phyloP scores from a whole-genome alignment of 2,888 invertebrate genomes.

The Campoletis raptor region DNA sequence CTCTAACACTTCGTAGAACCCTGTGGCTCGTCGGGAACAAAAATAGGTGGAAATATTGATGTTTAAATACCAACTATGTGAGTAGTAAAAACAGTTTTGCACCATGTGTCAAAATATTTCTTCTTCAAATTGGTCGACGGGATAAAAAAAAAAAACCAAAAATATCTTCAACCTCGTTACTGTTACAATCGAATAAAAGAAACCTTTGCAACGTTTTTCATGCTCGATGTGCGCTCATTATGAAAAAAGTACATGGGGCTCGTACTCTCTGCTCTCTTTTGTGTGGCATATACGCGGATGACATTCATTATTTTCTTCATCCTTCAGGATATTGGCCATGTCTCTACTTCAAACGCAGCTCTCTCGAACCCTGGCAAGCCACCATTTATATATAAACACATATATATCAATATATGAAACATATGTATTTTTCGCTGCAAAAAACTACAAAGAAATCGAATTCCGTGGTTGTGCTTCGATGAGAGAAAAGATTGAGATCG shows the following conservation, averaged over 20 bases:
- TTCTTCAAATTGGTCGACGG: not conserved
- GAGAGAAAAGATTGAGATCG: constrained; percentile 65
- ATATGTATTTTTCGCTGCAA: constrained; percentile 32
- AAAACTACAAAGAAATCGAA: constrained; percentile 57
- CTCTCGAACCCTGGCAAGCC: constrained; percentile 10
- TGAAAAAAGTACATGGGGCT: constrained; percentile 20
- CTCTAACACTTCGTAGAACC: not conserved
- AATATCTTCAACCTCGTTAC: constrained; percentile 24
- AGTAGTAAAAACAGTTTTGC: not conserved
- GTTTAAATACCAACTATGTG: not conserved
- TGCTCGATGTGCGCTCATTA: not conserved
- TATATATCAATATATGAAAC: not conserved
- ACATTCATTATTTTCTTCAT: constrained; percentile 49
- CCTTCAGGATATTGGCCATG: constrained; percentile 31
- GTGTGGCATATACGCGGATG: constrained; percentile 21
- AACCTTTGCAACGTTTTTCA: constrained; percentile 2
- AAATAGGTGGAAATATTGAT: not conserved
- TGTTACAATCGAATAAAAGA: constrained; percentile 14
- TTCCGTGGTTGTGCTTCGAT: constrained; percentile 42
- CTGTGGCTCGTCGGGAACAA: not conserved
- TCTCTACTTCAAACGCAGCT: constrained; percentile 41
- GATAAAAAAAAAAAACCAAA: not conserved
- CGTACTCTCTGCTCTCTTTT: not conserved
- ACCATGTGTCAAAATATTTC: not conserved
- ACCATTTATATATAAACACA: not conserved